A percentile compares a stretch with the other conserved stretches of the same genome.
These are phyloP conservation scores for Dynastes tityus DNA, from an alignment of 2,888 invertebrate species.

Conservation along the genomic window DNA sequence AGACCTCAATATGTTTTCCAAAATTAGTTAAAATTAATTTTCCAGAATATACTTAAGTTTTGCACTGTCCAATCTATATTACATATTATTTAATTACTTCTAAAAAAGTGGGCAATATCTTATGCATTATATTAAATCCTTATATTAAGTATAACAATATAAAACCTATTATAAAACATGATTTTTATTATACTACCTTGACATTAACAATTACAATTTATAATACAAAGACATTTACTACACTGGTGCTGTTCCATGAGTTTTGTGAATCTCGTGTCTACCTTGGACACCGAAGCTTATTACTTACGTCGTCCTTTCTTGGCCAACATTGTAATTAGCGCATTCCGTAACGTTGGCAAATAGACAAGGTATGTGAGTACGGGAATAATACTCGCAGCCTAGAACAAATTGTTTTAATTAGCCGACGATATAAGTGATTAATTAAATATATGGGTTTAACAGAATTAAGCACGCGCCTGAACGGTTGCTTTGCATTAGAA, in stretches of 20 bases:
- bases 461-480: too few relatives aligned
- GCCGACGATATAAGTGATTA: background rate
- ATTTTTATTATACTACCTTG: constrained; percentile 30
- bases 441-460: too few relatives aligned
- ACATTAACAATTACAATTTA: constrained; percentile 24
- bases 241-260: background rate
- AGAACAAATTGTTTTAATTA: constrained; percentile 47
- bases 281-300: constrained; percentile 11
- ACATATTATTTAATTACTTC: too few relatives aligned
- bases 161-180: background rate
- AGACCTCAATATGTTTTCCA: too few relatives aligned
- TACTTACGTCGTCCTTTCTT: constrained; percentile 35
- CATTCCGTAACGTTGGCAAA: constrained; percentile 50
- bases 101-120: too few relatives aligned
- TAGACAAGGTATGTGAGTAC: constrained; percentile 51
- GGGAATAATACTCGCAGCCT: constrained; percentile 49
- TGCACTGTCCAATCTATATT: too few relatives aligned
- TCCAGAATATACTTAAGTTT: too few relatives aligned
- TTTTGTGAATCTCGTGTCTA: background rate
- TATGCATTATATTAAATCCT: too few relatives aligned
- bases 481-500: too few relatives aligned
- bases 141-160: background rate
- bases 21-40: too few relatives aligned
- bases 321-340: constrained; percentile 44
- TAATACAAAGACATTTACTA: background rate